phyloP scores from a whole-genome alignment of 2,113 vertebrate species.

The Oceanodroma tethys region DNA sequence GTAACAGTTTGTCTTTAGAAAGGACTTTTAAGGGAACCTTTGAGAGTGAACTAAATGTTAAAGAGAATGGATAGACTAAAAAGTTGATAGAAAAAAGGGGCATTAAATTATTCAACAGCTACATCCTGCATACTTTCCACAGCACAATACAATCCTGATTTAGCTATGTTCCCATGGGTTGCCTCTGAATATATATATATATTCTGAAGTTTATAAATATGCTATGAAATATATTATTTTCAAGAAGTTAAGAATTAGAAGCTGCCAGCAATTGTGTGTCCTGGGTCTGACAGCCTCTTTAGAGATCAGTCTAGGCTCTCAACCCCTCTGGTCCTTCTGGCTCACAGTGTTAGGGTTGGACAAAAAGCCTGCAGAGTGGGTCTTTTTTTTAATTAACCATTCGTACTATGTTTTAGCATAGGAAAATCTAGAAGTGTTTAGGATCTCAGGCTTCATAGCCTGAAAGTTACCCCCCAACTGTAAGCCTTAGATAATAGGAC shows the following conservation, averaged over 20 bases:
- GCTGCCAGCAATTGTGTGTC: neutral
- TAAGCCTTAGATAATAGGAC: neutral
- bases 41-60: neutral
- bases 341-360: neutral
- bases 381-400: neutral
- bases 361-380: neutral
- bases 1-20: neutral
- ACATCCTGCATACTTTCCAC: neutral
- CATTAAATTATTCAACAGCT: slow-evolving; percentile 12
- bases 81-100: neutral
- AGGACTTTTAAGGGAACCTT: neutral
- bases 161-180: neutral
- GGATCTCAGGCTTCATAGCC: accelerated
- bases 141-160: neutral
- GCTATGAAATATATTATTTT: neutral
- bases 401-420: neutral
- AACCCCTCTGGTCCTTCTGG: accelerated
- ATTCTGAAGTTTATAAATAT: neutral
- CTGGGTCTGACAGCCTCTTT: neutral
- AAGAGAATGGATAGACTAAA: neutral
- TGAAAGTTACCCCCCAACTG: neutral
- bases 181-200: neutral
- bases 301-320: neutral
- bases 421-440: neutral
- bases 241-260: neutral